Evolutionary conservation across 1,140 invertebrate species (phyloP).

Genomic region (Rhopalosiphum padi): DNA sequence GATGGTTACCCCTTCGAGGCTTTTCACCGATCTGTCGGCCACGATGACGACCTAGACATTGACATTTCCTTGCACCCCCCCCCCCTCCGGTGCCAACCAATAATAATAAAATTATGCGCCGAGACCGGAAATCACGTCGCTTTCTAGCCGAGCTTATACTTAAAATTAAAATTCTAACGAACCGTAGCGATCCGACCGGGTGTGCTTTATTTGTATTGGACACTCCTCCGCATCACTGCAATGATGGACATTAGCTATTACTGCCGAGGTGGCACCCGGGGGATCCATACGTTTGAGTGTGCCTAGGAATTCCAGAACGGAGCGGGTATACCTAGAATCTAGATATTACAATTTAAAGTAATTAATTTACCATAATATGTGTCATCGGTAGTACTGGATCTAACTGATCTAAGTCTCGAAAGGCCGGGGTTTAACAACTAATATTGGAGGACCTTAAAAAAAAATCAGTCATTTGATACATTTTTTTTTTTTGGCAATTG

Average conservation of each 20-base stretch:
- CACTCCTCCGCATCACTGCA: background rate
- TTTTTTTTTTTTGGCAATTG: no score
- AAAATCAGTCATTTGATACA: background rate
- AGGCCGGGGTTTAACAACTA: no score
- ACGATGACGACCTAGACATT: background rate
- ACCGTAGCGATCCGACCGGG: background rate
- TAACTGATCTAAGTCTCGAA: background rate
- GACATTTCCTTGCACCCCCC: background rate
- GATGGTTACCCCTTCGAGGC: background rate
- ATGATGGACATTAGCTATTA: background rate
- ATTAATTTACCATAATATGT: background rate
- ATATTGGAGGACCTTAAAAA: background rate
- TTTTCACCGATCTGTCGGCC: background rate
- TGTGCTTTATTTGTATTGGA: no score
- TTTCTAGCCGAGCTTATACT: background rate
- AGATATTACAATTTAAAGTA: background rate
- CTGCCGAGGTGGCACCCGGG: background rate
- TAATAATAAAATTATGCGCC: background rate
- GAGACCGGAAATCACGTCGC: background rate
- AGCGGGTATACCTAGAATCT: background rate
- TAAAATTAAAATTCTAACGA: background rate
- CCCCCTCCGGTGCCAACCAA: background rate
- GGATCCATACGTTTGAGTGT: background rate
- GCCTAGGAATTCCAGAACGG: no score
- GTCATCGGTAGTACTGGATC: no score